A percentile compares a stretch with the other conserved stretches of the same genome.
phyloP scores from a whole-genome alignment of 2,888 invertebrate genomes.

The Oscheius sp. region DNA sequence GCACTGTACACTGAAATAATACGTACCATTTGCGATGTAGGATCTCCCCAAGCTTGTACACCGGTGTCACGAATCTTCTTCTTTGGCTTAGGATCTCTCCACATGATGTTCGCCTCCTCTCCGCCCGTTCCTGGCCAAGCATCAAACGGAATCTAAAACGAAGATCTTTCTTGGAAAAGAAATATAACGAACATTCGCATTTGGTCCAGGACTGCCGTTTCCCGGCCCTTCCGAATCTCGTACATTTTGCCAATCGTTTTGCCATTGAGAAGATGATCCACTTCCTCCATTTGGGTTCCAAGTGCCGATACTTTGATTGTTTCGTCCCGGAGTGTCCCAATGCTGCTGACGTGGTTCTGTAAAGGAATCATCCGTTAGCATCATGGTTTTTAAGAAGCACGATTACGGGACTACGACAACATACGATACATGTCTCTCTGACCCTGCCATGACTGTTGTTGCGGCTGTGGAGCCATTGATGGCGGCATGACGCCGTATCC shows the following conservation, averaged over 20 bases:
- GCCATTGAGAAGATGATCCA: slow-evolving; percentile 16
- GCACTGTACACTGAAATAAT: neutral
- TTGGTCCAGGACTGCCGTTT: slow-evolving; percentile 12
- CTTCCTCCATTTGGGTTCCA: neutral
- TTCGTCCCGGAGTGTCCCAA: neutral
- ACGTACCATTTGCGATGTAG: slow-evolving; percentile 18
- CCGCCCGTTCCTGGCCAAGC: slow-evolving; percentile 17
- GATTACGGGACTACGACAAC: slow-evolving; percentile 5
- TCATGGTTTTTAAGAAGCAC: neutral
- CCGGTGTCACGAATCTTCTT: slow-evolving; percentile 31
- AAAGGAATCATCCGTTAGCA: neutral
- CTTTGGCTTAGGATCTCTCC: slow-evolving; percentile 34
- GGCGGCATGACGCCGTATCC: slow-evolving; percentile 15
- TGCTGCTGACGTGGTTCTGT: slow-evolving; percentile 16
- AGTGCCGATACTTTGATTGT: neutral
- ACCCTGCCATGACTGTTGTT: slow-evolving; percentile 22
- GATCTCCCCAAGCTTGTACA: slow-evolving; percentile 31
- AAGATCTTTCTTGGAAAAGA: neutral
- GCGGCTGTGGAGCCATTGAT: neutral
- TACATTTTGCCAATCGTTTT: slow-evolving; percentile 24
- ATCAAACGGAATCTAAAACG: slow-evolving; percentile 6
- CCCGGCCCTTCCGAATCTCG: slow-evolving; percentile 2
- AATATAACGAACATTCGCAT: neutral
- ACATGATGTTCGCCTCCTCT: slow-evolving; percentile 10
- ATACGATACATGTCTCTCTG: slow-evolving; percentile 33